These are phyloP conservation scores for Heliconius ismenius DNA, from an alignment of 2,888 invertebrate species.

Conservation along the genomic window DNA sequence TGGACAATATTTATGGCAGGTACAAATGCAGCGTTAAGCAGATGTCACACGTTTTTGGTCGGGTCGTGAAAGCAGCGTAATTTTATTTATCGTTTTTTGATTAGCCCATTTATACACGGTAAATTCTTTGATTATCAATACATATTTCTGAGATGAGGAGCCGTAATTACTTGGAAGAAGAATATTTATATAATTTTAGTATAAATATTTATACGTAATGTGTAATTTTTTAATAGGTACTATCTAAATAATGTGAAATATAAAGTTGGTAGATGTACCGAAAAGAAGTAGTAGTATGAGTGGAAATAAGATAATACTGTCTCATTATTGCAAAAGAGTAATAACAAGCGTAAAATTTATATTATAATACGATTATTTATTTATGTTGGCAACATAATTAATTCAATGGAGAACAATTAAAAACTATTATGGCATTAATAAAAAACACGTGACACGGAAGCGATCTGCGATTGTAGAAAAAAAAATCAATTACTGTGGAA, in stretches of 20 bases:
- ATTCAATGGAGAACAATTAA: slow-evolving; percentile 36
- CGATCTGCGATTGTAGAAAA: slow-evolving; percentile 61
- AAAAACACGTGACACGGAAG: slow-evolving; percentile 71
- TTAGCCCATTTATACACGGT: slow-evolving; percentile 67
- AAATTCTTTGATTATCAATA: slow-evolving; percentile 42
- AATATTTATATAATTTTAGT: slow-evolving; percentile 4
- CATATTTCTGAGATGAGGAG: slow-evolving; percentile 18
- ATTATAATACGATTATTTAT: slow-evolving; percentile 19
- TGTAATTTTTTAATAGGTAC: neutral
- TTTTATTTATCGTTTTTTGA: slow-evolving; percentile 80
- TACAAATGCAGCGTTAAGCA: slow-evolving; percentile 63
- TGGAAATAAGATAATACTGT: neutral
- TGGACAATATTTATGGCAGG: slow-evolving; percentile 68
- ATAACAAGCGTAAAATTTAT: slow-evolving; percentile 17
- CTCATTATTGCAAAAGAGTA: neutral
- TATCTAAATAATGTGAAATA: neutral
- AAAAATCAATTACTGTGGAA: slow-evolving; percentile 66
- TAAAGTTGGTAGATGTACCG: neutral
- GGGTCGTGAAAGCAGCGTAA: slow-evolving; percentile 71
- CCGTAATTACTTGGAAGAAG: slow-evolving; percentile 4
- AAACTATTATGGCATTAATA: slow-evolving; percentile 37
- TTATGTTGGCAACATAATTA: slow-evolving; percentile 35
- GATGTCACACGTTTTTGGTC: slow-evolving; percentile 64
- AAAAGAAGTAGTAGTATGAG: neutral
- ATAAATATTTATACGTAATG: neutral